Conservation (phyloP, 2,888 invertebrate genomes). For the Eucera pruinosa region DNA sequence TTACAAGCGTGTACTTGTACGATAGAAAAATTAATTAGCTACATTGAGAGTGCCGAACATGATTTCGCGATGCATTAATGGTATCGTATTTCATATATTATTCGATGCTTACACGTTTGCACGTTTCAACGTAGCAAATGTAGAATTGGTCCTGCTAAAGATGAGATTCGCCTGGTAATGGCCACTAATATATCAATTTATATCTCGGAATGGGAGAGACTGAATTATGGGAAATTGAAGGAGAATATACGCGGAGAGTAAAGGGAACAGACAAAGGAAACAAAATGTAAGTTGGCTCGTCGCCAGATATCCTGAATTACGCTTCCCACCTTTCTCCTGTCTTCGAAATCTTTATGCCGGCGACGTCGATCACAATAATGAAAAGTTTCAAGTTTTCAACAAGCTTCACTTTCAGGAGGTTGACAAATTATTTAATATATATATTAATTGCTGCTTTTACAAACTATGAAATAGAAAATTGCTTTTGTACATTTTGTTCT, state of each 20-base stretch:
- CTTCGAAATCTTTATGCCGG: slow-evolving; percentile 37
- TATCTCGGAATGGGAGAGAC: slow-evolving; percentile 39
- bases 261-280: slow-evolving; percentile 37
- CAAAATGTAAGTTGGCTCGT: slow-evolving; percentile 71
- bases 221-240: slow-evolving; percentile 51
- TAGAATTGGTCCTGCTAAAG: neutral
- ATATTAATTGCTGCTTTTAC: too few relatives aligned
- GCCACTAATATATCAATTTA: slow-evolving; percentile 57
- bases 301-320: slow-evolving; percentile 76
- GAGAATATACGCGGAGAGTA: slow-evolving; percentile 41
- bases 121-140: slow-evolving; percentile 4
- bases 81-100: neutral
- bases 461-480: too few relatives aligned
- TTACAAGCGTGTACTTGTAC: neutral
- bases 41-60: neutral
- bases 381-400: neutral
- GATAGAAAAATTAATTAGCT: neutral
- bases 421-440: neutral
- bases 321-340: slow-evolving; percentile 61
- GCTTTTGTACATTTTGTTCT: too few relatives aligned
- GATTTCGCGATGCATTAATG: neutral
- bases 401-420: too few relatives aligned
- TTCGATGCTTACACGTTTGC: slow-evolving; percentile 1
- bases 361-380: neutral
- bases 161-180: slow-evolving; percentile 35